phyloP scores from a whole-genome alignment of 2,888 invertebrate species.

The Leistus spinibarbis region DNA sequence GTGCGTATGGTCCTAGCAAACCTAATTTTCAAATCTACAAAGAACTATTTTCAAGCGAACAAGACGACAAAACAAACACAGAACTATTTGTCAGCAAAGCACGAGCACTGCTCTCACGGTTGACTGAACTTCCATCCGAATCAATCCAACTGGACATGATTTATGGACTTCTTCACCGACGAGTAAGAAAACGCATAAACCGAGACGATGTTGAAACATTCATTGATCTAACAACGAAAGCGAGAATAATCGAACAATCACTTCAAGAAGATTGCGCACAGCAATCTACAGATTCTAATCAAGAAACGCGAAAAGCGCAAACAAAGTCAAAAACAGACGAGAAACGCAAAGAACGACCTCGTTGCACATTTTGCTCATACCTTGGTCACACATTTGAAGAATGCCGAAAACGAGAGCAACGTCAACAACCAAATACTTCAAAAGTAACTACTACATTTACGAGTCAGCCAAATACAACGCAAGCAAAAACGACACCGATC shows the following conservation, averaged over 20 bases:
- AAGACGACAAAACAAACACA: conserved; percentile 6
- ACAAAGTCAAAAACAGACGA: not conserved
- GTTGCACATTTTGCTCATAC: conserved; percentile 3
- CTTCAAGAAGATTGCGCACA: not conserved
- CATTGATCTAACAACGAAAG: not conserved
- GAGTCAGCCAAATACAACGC: not conserved
- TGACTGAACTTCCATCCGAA: not conserved
- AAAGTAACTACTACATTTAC: not conserved
- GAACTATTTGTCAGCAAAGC: conserved; percentile 18
- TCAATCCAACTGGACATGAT: conserved; percentile 23
- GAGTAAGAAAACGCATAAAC: conserved; percentile 7
- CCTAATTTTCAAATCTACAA: conserved; percentile 6
- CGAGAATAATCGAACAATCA: conserved; percentile 2
- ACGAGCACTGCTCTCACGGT: conserved; percentile 11
- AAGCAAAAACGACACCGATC: not conserved
- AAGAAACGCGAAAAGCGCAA: not conserved
- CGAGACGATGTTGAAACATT: conserved; percentile 5
- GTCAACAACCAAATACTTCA: not conserved
- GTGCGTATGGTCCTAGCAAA: conserved; percentile 27
- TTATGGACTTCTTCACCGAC: conserved; percentile 16
- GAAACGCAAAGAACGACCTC: not conserved
- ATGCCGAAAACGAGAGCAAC: not conserved
- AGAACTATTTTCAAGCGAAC: conserved; percentile 20
- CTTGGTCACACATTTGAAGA: conserved; percentile 10
- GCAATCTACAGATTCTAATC: not conserved